Base-by-base conservation (phyloP, 2,888 invertebrate genomes). In the Apamea epomidion region DNA sequence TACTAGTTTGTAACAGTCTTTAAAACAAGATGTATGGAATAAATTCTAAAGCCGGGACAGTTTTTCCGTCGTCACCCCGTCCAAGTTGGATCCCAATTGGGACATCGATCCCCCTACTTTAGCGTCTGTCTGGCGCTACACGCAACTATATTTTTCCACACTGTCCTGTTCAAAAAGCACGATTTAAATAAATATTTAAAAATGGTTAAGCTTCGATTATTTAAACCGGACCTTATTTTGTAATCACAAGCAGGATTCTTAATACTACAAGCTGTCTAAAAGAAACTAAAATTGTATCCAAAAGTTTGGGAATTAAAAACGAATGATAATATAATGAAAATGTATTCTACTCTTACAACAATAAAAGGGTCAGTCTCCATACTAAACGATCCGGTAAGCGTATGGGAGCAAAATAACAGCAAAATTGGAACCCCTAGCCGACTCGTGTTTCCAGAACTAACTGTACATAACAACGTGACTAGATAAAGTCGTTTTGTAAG, bases 71-170 rank as follows among this genome's bases (percentile, higher is more conserved):
- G 92, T 91, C 94, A 91, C 91, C 87, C 87, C 85, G 85, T 84
- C 91, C 90, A 92, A 91, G 90, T 91, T 92, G 87, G 90, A 90
- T 94, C 94, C 93, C 94, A 93, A 92, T 92, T 92, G 94, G 93
- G 93, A 94, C 94, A 94, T 95, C 93, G 92, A 95, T 94, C 94
- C 93, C 85, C 65, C 84, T 91, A 91, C 89, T 92, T 92, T 91
- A 94, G 91, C 92, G 93, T 91, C 92, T 91, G 93, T 93, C 93
- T 94, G 92, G 92, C 93, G 92, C 93, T 92, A 88, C 90, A 92
- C 91, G 90, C 92, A 91, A 91, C 92, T 90, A 90, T 91, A 92
- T 83, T 88, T 62, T 74, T 80, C 91, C 68, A 78, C 75, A 65
- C 87, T 88, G 84, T 90, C 86, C 82, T 62, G 32, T 78, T 81